Conservation (phyloP, 2,888 invertebrate species). For the Drosophila setosimentum region DNA sequence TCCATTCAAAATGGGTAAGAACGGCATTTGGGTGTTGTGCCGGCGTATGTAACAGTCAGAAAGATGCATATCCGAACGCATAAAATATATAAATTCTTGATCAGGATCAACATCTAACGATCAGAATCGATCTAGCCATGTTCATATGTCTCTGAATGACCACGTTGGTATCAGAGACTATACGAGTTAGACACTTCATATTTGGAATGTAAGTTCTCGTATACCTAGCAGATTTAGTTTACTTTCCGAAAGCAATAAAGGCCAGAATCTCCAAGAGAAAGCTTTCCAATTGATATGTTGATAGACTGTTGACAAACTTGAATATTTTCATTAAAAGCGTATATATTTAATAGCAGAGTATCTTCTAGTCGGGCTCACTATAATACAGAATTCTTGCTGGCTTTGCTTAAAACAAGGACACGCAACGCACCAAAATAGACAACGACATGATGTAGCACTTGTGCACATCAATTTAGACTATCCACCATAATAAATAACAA, state of each 20-base stretch:
- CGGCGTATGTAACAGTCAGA: neutral
- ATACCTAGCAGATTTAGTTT: neutral
- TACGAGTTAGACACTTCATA: neutral
- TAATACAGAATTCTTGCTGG: neutral
- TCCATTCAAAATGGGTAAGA: neutral
- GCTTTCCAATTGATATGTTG: neutral
- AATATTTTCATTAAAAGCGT: neutral
- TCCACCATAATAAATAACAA: constrained; percentile 40
- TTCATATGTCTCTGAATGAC: too few relatives aligned
- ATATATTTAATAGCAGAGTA: neutral
- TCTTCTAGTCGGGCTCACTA: neutral
- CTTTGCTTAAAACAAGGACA: constrained; percentile 53
- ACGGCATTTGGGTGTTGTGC: neutral
- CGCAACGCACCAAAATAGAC: constrained; percentile 30
- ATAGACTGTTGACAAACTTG: neutral
- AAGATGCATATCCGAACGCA: neutral
- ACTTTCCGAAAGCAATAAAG: neutral
- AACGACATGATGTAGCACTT: constrained; percentile 40
- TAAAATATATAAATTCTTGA: neutral
- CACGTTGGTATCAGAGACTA: neutral
- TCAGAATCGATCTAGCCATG: too few relatives aligned
- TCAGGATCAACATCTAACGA: too few relatives aligned
- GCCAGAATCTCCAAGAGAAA: fast-evolving
- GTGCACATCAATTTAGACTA: constrained; percentile 39
- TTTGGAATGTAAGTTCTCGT: too few relatives aligned